Evolutionary conservation across 2,113 vertebrate genomes (phyloP), one percentile per base, ranked within the genome.

Genomic region (Opisthocomus hoazin): DNA sequence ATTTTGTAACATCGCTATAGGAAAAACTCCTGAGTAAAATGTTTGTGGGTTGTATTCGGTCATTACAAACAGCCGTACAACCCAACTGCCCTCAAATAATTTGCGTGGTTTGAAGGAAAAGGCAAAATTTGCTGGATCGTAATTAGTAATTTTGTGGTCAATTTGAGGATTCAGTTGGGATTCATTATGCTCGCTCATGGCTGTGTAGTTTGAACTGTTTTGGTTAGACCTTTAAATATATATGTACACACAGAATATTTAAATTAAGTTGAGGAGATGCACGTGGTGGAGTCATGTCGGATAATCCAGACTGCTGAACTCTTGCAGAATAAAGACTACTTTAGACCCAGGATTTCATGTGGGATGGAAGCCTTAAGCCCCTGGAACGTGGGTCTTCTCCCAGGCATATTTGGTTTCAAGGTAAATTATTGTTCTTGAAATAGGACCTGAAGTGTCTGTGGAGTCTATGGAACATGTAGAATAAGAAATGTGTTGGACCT

Each of bases 381-480:
- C 50, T 78, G 69, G 43, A 93, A 78, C 51, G 9, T 26, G 32
- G 54, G 65, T 87, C 9, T 89, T 88, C 54, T 93, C 64, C 60
- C 77, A 89, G 89, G 65, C 37, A 39, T 60, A 71, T 92, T 89
- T 84, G 39, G 27, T 71, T 96, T 89, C 43, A 34, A 68, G 36
- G 48, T 93, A 90, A 92, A 95, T 87, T 93, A 90, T 22, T 71
- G 54, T 60, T 95, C 37, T 66, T 89, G 76, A 95, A 90, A 89
- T 41, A 65, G 53, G 48, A 63, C 51, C 36, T 78, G 73, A 86
- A 76, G 54, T 22, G 8, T 60, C 84, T 85, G 26, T 77, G 79
- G 58, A 92, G 84, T 54, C 70, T 37, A 18, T 75, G 68, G 68
- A 84, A 70, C 18, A 2, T 36, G 56, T 48, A 54, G 51, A 75